phyloP scores from a whole-genome alignment of 2,113 vertebrate species.

The Dicerorhinus sumatrensis region DNA sequence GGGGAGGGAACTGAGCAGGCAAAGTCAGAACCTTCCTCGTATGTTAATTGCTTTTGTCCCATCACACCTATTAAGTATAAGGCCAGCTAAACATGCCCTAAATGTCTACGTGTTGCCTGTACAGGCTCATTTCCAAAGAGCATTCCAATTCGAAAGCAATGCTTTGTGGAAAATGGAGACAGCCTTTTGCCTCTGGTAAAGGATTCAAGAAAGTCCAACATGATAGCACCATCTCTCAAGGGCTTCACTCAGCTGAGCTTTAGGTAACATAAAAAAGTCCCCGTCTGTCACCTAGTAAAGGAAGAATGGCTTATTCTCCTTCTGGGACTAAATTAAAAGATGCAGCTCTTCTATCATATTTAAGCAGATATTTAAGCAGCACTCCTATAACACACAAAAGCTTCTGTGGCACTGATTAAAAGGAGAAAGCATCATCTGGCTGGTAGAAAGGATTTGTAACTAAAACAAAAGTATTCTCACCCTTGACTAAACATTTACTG shows the following conservation, averaged over 20 bases:
- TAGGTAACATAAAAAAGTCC: constrained; percentile 62
- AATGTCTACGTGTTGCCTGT: background rate
- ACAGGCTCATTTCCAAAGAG: background rate
- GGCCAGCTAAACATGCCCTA: background rate
- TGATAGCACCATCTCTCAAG: constrained; percentile 7
- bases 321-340: constrained; percentile 70
- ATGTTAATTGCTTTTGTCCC: background rate
- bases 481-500: constrained; percentile 82
- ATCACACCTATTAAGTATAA: background rate
- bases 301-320: constrained; percentile 70
- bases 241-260: constrained; percentile 64
- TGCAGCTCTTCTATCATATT: constrained; percentile 51
- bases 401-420: constrained; percentile 57
- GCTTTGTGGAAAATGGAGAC: constrained; percentile 41
- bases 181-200: constrained; percentile 24
- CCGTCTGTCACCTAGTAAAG: constrained; percentile 65
- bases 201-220: constrained; percentile 12
- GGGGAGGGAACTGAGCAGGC: background rate
- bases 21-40: background rate
- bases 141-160: background rate
- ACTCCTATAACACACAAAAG: constrained; percentile 68
- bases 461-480: constrained; percentile 77
- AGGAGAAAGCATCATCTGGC: constrained; percentile 79
- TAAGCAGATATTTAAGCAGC: constrained; percentile 64
- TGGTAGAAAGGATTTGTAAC: constrained; percentile 72